Percentiles rank a stretch among this genome's conserved stretches.
Evolutionary conservation across 2,888 invertebrate species (phyloP).

Genomic region (Tubulanus polymorphus): DNA sequence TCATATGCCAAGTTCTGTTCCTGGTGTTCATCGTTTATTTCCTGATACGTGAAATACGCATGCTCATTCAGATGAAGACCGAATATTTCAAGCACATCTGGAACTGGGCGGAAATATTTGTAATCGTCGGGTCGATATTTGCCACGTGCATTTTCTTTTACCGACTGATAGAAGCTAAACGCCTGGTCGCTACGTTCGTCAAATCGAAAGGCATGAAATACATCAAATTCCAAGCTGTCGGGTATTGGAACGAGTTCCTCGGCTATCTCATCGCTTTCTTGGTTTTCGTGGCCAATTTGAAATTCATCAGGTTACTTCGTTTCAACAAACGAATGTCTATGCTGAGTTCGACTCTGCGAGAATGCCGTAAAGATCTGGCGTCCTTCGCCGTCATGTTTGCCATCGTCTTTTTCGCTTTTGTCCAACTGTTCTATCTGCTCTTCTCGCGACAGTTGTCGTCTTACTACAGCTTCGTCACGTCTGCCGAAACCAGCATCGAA

Average conservation of each 20-base stretch:
- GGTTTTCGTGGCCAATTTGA: constrained; percentile 50
- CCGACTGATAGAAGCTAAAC: constrained; percentile 37
- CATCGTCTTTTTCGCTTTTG: constrained; percentile 26
- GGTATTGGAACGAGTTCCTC: constrained; percentile 53
- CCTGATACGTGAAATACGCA: constrained; percentile 42
- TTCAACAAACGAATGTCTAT: constrained; percentile 24
- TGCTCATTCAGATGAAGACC: constrained; percentile 35
- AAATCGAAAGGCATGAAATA: constrained; percentile 49
- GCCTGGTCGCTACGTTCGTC: constrained; percentile 51
- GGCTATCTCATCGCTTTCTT: constrained; percentile 49
- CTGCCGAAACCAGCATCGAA: constrained; percentile 41
- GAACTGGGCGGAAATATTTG: constrained; percentile 41
- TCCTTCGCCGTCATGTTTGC: constrained; percentile 47
- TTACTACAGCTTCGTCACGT: constrained; percentile 30
- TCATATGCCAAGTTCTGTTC: constrained; percentile 41
- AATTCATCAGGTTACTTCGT: constrained; percentile 44
- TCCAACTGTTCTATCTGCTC: constrained; percentile 28
- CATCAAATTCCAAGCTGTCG: constrained; percentile 53
- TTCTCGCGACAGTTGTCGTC: constrained; percentile 24
- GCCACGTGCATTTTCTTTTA: constrained; percentile 48
- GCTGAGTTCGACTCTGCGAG: constrained; percentile 38
- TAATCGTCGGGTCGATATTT: constrained; percentile 43
- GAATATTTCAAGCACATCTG: constrained; percentile 48
- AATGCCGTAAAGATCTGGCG: constrained; percentile 35
- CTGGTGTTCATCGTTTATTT: constrained; percentile 48